These are phyloP conservation scores for Jaculus jaculus DNA, from an alignment of 2,113 vertebrate genomes.

Conservation along the genomic window DNA sequence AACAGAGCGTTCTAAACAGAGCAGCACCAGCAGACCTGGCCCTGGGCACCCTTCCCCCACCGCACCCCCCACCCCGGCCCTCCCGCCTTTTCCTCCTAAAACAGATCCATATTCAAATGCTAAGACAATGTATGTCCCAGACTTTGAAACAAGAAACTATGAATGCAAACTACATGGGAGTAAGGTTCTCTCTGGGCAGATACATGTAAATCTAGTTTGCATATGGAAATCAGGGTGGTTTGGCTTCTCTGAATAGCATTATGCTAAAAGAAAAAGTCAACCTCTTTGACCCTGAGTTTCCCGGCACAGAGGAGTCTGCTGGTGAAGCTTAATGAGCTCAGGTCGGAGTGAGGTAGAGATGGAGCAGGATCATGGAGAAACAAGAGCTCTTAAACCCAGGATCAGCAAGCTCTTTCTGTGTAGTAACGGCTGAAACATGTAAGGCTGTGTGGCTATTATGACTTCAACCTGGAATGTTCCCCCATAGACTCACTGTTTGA, in stretches of 20 bases:
- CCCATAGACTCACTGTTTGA: background rate
- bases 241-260: background rate
- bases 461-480: background rate
- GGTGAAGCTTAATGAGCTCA: background rate
- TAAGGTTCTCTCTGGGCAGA: background rate
- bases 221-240: constrained; percentile 35
- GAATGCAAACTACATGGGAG: constrained; percentile 55
- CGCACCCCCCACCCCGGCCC: background rate
- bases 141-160: constrained; percentile 30
- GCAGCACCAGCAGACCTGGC: background rate
- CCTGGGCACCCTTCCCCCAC: no score
- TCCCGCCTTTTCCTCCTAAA: background rate
- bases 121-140: constrained; percentile 57
- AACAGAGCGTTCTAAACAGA: background rate
- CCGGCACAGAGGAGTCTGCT: background rate
- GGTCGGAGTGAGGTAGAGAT: background rate
- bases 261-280: background rate
- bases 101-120: constrained; percentile 65
- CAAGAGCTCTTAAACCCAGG: background rate
- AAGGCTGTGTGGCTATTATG: fast-evolving
- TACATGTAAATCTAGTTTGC: background rate
- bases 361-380: background rate
- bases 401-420: background rate
- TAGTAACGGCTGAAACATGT: background rate
- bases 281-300: constrained; percentile 22